phyloP scores from a whole-genome alignment of 2,113 vertebrate genomes.

The Plecotus auritus region DNA sequence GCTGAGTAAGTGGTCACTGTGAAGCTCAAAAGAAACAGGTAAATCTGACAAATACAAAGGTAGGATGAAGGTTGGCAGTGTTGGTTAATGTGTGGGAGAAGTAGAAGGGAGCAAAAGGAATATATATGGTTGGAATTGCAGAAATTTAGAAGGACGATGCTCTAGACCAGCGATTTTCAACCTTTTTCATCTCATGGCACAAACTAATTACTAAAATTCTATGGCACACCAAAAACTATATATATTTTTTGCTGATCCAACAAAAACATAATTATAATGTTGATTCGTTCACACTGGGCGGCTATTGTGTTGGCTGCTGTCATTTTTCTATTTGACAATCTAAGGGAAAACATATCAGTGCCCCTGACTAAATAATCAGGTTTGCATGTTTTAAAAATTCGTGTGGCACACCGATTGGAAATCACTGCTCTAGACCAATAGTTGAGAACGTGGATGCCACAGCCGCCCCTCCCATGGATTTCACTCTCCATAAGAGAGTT shows the following conservation, averaged over 20 bases:
- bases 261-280: background rate
- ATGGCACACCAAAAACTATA: background rate
- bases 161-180: background rate
- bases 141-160: background rate
- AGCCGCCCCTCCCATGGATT: rapidly evolving
- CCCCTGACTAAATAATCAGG: background rate
- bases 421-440: background rate
- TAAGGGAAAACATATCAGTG: background rate
- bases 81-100: background rate
- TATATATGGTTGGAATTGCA: background rate
- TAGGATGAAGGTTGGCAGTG: background rate
- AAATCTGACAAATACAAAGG: background rate
- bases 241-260: background rate
- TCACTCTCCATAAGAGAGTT: too few relatives aligned
- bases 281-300: background rate
- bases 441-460: background rate
- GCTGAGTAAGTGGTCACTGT: background rate
- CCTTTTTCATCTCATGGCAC: background rate
- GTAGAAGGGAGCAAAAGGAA: background rate
- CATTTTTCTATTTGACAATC: background rate
- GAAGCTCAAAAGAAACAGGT: background rate
- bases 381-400: background rate
- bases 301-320: background rate
- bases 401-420: background rate
- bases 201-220: background rate